A percentile compares a stretch with the other conserved stretches of the same genome.
These are phyloP conservation scores for Hetaerina americana DNA, from an alignment of 1,140 invertebrate species.

Conservation along the genomic window DNA sequence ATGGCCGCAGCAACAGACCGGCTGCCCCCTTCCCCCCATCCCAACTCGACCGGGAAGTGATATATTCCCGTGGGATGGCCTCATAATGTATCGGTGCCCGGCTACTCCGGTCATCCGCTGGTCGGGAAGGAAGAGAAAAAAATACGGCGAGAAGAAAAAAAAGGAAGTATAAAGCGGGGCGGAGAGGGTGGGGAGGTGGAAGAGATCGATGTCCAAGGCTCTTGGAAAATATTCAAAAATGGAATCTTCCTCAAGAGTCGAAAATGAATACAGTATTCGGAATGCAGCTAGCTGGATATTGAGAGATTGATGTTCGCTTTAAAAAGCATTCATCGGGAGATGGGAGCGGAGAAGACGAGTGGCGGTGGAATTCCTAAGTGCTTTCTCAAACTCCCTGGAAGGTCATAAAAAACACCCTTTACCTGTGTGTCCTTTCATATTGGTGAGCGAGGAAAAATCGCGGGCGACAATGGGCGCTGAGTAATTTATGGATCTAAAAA, in stretches of 20 bases:
- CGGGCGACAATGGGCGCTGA: background rate
- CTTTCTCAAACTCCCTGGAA: background rate
- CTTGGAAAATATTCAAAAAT: background rate
- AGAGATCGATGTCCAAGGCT: background rate
- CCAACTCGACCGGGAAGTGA: too few species aligned
- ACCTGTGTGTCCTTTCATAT: background rate
- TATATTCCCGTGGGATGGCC: background rate
- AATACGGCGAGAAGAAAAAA: too few species aligned
- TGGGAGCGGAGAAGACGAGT: background rate
- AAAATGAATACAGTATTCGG: background rate
- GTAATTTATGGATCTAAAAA: background rate
- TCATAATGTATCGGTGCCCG: background rate
- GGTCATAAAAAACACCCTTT: background rate
- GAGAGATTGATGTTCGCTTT: background rate
- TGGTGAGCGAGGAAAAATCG: background rate
- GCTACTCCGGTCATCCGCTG: background rate
- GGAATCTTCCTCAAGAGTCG: background rate
- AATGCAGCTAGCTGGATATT: background rate
- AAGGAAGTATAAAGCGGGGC: too few species aligned
- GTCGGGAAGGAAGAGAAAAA: background rate
- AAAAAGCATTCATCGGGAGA: background rate
- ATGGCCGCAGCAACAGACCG: background rate
- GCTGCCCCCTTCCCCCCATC: background rate
- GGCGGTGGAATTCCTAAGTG: background rate
- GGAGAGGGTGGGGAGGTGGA: too few species aligned